Percentiles rank a stretch among this genome's conserved stretches.
These are phyloP conservation scores for Drosophila novamexicana DNA, from an alignment of 1,140 invertebrate species.

Conservation along the genomic window DNA sequence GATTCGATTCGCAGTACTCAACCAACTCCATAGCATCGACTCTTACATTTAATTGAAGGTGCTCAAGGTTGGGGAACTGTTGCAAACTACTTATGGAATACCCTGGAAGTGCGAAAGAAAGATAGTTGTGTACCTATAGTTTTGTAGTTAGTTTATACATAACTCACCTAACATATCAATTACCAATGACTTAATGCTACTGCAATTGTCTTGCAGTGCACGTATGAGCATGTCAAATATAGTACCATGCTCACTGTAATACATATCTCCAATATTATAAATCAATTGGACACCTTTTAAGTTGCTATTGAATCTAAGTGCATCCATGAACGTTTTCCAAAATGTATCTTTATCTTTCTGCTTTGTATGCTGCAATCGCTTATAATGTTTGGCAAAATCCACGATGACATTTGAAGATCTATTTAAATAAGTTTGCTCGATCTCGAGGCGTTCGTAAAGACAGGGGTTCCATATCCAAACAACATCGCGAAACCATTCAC, in stretches of 20 bases:
- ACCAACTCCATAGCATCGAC: background rate
- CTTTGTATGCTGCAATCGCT: background rate
- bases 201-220: background rate
- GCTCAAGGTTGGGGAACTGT: background rate
- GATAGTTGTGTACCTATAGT: background rate
- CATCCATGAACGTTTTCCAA: constrained; percentile 1
- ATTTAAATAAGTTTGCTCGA: constrained; percentile 1
- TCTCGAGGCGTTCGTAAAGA: background rate
- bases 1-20: constrained; percentile 12
- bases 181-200: background rate
- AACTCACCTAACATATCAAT: constrained; percentile 11
- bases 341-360: background rate
- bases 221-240: background rate
- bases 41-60: background rate
- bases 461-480: background rate
- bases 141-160: background rate
- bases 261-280: background rate
- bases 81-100: background rate
- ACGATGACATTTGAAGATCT: background rate
- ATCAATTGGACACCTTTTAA: background rate
- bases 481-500: constrained; percentile 8
- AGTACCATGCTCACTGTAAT: background rate
- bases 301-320: background rate
- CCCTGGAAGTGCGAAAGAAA: background rate
- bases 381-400: background rate